phyloP scores from a whole-genome alignment of 2,797 vertebrate genomes.

The Rhadinocentrus ornatus region DNA sequence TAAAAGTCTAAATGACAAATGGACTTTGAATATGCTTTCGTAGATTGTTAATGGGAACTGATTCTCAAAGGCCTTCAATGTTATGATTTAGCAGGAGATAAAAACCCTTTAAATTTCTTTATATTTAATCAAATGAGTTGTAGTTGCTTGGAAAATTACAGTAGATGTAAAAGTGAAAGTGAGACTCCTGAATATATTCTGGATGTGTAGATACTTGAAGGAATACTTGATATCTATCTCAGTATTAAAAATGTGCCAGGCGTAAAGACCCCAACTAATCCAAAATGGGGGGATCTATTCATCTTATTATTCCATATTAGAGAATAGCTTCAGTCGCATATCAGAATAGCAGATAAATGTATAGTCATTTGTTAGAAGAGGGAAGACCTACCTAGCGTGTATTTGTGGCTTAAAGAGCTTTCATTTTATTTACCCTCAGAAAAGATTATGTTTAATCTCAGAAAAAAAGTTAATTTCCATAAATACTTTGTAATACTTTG shows the following conservation, averaged over 20 bases:
- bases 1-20: constrained; percentile 12
- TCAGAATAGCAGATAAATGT: neutral
- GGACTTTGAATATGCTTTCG: constrained; percentile 2
- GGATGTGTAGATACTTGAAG: neutral
- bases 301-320: neutral
- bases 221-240: neutral
- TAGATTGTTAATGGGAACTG: neutral
- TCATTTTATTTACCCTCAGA: constrained; percentile 1
- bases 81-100: neutral
- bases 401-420: neutral
- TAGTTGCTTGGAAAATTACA: neutral
- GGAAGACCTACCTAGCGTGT: neutral
- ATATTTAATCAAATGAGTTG: neutral
- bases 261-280: neutral
- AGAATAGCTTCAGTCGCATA: neutral
- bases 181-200: neutral
- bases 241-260: neutral
- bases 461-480: neutral
- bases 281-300: neutral
- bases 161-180: neutral
- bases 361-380: neutral
- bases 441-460: neutral
- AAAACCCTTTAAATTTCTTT: neutral
- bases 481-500: constrained; percentile 1
- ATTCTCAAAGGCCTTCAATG: neutral